A percentile compares a stretch with the other conserved stretches of the same genome.
phyloP scores from a whole-genome alignment of 2,113 vertebrate genomes.

The Xenopus tropicalis region DNA sequence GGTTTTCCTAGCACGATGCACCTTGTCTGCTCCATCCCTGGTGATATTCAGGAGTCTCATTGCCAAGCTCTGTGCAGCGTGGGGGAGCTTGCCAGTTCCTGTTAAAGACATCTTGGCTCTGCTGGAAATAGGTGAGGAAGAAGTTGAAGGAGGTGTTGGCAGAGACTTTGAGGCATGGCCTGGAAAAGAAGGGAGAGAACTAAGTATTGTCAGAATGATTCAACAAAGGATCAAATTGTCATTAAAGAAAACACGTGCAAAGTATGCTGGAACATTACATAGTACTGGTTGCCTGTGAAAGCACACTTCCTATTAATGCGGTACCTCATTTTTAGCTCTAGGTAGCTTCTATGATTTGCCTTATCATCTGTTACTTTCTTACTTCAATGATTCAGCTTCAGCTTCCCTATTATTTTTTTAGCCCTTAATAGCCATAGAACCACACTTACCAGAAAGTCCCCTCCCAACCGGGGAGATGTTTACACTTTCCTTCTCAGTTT shows the following conservation, averaged over 20 bases:
- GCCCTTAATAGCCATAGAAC: too few species aligned
- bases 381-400: too few species aligned
- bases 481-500: slow-evolving; percentile 25
- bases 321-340: too few species aligned
- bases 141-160: slow-evolving; percentile 55
- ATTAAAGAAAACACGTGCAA: neutral
- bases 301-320: too few species aligned
- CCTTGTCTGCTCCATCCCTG: slow-evolving; percentile 60
- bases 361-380: too few species aligned
- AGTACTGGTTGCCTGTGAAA: too few species aligned
- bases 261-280: too few species aligned
- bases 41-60: slow-evolving; percentile 60
- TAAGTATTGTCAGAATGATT: too few species aligned
- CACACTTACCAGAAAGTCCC: slow-evolving; percentile 54
- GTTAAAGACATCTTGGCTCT: slow-evolving; percentile 87
- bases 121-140: slow-evolving; percentile 56
- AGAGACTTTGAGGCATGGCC: slow-evolving; percentile 75
- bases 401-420: neutral
- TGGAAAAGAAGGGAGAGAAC: slow-evolving; percentile 45
- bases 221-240: neutral
- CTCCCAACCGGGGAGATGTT: slow-evolving; percentile 50
- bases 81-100: slow-evolving; percentile 69
- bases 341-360: too few species aligned
- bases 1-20: slow-evolving; percentile 85
- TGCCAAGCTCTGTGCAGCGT: slow-evolving; percentile 59